These are phyloP conservation scores for Cariama cristata DNA, from an alignment of 2,113 vertebrate species.

Conservation along the genomic window DNA sequence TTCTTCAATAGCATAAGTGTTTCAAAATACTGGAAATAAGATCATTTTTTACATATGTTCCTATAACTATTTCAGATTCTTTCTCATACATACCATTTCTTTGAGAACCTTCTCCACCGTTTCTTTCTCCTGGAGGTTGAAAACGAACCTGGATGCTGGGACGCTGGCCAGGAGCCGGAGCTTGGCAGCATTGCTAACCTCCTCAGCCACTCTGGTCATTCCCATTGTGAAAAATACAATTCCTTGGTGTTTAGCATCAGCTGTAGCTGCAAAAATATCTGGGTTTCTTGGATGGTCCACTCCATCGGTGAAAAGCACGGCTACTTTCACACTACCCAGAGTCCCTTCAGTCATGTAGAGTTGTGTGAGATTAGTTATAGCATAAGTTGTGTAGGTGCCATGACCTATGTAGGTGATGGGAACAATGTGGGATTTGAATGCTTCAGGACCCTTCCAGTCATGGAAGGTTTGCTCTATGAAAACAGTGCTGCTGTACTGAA, in stretches of 20 bases:
- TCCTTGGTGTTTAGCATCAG: constrained; percentile 90
- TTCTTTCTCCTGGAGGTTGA: constrained; percentile 86
- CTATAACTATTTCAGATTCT: background rate
- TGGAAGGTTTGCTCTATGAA: constrained; percentile 86
- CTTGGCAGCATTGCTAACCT: constrained; percentile 82
- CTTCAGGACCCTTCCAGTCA: constrained; percentile 85
- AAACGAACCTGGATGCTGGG: constrained; percentile 83
- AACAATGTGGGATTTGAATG: constrained; percentile 81
- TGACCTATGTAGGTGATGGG: constrained; percentile 88
- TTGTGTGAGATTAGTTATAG: constrained; percentile 91
- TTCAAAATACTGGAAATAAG: background rate
- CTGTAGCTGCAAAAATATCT: constrained; percentile 89
- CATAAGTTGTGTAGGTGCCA: constrained; percentile 91
- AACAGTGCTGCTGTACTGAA: constrained; percentile 93
- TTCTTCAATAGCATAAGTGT: background rate
- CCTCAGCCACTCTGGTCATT: constrained; percentile 85
- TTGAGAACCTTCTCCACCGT: constrained; percentile 81
- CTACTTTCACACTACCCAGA: constrained; percentile 79
- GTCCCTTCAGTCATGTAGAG: constrained; percentile 86
- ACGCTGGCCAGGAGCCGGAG: constrained; percentile 85
- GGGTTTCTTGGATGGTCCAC: constrained; percentile 89
- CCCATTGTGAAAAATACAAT: constrained; percentile 88
- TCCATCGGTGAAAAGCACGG: constrained; percentile 86
- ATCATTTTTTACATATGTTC: background rate
- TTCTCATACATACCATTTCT: constrained; percentile 83